Base-by-base conservation (phyloP, 2,888 invertebrate species). In the Agrochola macilenta region DNA sequence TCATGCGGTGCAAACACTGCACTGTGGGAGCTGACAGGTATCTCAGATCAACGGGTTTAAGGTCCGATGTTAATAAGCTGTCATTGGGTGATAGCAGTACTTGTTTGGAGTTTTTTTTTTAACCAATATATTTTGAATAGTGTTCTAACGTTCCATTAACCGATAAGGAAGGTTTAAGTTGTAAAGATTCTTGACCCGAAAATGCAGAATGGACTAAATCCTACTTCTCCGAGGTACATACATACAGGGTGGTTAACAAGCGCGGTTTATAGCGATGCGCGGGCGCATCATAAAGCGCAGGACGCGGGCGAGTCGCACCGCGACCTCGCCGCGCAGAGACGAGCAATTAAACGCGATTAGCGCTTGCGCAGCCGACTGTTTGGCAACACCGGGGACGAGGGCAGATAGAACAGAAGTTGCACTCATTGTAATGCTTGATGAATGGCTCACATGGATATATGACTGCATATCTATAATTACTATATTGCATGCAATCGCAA, bases 191-290 rank as follows among this genome's bases (percentile, higher is more conserved):
- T 43, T 54, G 17, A 52, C 11, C 23, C 49, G 5, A 77, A 76
- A 60, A 49, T 49, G 9, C 17, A n/a, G n/a, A 60, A 35, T 69
- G 5, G 61, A 30, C 60, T 23, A 49, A 58, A 61, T 14, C 39
- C 11, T 5, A 30, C 14, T 73, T 9, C 14, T 49, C 49, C 14
- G 23, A 57, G n/a, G 39, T 23, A 64, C 26, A 12, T 57, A 57
- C 39, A 26, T 60, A 82, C 82, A 76, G 39, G 43, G 23, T 63
- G 69, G 85, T 87, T 90, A 90, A 89, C 88, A 89, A 89, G 89
- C 91, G 88, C 85, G 84, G 88, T 90, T 91, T 88, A 90, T 85
- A 77, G 84, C 87, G 69, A 23, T 76, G 82, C 70, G 72, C 86
- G 69, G 76, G 72, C 78, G 75, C 83, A 80, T 72, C 77, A 46